Conservation (phyloP, 2,113 vertebrate species). For the Gobiocypris rarus region DNA sequence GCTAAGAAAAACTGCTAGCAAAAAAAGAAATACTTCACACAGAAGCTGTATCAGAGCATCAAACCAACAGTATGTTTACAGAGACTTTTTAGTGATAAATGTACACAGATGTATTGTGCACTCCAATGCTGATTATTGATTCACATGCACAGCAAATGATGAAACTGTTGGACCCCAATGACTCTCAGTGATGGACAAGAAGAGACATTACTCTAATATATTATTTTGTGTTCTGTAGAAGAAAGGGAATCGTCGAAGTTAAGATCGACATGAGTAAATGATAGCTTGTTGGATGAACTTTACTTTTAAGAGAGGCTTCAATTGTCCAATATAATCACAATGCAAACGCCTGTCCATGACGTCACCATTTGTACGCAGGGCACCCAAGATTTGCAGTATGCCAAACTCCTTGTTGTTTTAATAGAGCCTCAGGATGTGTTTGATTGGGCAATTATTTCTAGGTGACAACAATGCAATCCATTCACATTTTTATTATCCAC, state of each 20-base stretch:
- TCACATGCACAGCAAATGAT: no score
- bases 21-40: no score
- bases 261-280: neutral
- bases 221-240: neutral
- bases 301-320: neutral
- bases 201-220: neutral
- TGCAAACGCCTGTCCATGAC: neutral
- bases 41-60: neutral
- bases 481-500: slow-evolving; percentile 61
- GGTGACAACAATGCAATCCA: slow-evolving; percentile 68
- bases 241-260: neutral
- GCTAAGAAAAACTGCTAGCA: no score
- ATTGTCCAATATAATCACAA: neutral
- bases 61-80: neutral
- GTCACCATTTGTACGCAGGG: neutral
- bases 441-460: slow-evolving; percentile 67
- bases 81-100: neutral
- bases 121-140: no score
- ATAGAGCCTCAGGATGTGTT: slow-evolving; percentile 66
- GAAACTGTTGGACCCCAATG: neutral
- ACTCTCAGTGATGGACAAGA: neutral
- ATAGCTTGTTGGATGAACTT: neutral
- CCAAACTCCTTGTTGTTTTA: slow-evolving; percentile 61
- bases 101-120: neutral
- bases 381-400: neutral